Conservation (phyloP, 2,797 vertebrate genomes). For the Galaxias olidus region DNA sequence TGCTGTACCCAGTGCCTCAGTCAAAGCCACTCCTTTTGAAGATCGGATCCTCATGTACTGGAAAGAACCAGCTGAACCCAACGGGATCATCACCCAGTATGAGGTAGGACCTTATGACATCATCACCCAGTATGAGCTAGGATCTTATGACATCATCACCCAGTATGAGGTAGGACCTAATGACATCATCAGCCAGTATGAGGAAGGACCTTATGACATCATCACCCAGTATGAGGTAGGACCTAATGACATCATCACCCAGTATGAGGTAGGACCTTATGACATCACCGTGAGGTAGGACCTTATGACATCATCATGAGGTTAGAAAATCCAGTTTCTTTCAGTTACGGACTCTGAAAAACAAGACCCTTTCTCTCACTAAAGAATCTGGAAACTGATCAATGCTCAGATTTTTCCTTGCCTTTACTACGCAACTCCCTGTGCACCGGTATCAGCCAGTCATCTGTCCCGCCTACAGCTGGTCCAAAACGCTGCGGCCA, state of each 20-base stretch:
- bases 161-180: background rate
- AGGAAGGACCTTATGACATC: conserved; percentile 45
- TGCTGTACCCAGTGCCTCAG: conserved; percentile 87
- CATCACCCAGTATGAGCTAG: background rate
- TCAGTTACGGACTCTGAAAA: no score
- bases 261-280: background rate
- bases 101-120: conserved; percentile 66
- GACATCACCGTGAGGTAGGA: background rate
- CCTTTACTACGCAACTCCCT: no score
- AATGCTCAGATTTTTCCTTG: no score
- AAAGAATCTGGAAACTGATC: no score
- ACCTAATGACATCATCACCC: background rate
- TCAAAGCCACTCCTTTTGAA: conserved; percentile 93
- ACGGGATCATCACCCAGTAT: conserved; percentile 93
- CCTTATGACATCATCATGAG: background rate
- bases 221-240: conserved; percentile 88
- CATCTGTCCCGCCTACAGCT: no score
- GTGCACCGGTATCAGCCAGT: no score
- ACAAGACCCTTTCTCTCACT: no score
- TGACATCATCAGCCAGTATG: background rate
- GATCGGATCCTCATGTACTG: conserved; percentile 95
- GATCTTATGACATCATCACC: background rate
- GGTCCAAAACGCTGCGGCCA: no score
- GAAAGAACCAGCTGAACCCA: conserved; percentile 96
- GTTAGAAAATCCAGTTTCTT: no score